Evolutionary conservation across 2,888 invertebrate species (phyloP), one percentile per base, ranked within the genome.

Genomic region (Sarcophaga carnaria): DNA sequence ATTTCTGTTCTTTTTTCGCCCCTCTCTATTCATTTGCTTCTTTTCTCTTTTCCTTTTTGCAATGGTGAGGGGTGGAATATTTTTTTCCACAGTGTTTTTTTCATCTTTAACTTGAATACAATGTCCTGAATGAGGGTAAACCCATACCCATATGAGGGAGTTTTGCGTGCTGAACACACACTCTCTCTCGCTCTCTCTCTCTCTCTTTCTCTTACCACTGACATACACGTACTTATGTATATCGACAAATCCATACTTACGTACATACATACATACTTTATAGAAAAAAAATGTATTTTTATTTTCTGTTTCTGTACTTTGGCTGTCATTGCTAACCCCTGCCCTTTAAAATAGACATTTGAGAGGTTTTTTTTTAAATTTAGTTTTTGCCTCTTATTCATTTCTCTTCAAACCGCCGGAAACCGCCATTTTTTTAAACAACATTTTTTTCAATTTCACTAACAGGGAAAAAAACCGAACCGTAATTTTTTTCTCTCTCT

Each of bases 351-450:
- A 60, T 67, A 81, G 70, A 76, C 62, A 75, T 75, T 71, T 47
- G 76, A 47, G 69, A 22, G 27, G 45, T 27, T 84, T 89, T 78
- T 78, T 70, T 64, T 70, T 37, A 25, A 67, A 72, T 83, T 85
- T 82, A 84, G 47, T 80, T 81, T 77, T 63, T 82, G 20, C 22
- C 66, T 49, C 71, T 80, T 62, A 83, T 86, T 89, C 88, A 84
- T 85, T 82, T 67, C 81, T 87, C 79, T 81, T 79, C 66, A 87
- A 84, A 82, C 84, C 71, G 79, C 88, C 89, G 90, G 89, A 89
- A 90, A 90, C 90, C 90, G 90, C 90, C 90, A 90, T 90, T 90
- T 90, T 90, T 90, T 72, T 76, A 81, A 47, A 63, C 66, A 66
- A 20, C 66, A 82, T 87, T 85, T 87, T 86, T 82, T 70, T 76